Evolutionary conservation across 2,797 vertebrate genomes (phyloP), one percentile per base, ranked within the genome.

Genomic region (Micropoecilia bifurca): DNA sequence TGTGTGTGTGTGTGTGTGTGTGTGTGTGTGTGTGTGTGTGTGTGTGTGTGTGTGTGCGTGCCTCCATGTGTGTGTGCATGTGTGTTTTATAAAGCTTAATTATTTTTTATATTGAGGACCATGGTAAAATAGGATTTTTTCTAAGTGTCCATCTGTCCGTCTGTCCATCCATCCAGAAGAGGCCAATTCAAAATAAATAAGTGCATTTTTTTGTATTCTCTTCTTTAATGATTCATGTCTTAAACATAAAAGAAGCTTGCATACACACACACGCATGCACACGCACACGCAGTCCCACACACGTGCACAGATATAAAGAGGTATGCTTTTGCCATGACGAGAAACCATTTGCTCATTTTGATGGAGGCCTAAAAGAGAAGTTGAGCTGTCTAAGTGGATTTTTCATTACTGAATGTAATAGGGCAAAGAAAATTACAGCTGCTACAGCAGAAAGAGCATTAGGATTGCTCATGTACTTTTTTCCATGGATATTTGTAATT

Each of bases 361-460:
- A 92, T 95, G 94, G 94, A 94, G 96, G 96, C 96, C 96, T 96
- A 95, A 95, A 88, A 96, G 92, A 89, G 85, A 95, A 90, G 92
- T 93, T 90, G 92, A 93, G 93, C 94, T 96, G 93, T 94, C 87
- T 90, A 87, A 96, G 92, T 95, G 96, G 95, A 95, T 97, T 97
- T 95, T 98, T 97, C 96, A 98, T 97, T 98, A 97, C 91, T 90
- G 85, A 95, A 95, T 94, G 92, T 96, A 97, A 97, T 96, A 96
- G 92, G 91, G 86, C 91, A 92, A 89, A 94, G 95, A 93, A 94
- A 95, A 94, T 96, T 96, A 96, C 96, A 97, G 94, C 96, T 97
- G 96, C 95, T 87, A 71, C 80, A 82, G 90, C 84, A 85, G 88
- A 78, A 92, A 75, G 94, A 94, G 95, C 95, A 94, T 96, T 91